A percentile compares a stretch with the other conserved stretches of the same genome.
phyloP scores from a whole-genome alignment of 2,888 invertebrate species.

The Gymnoscelis rufifasciata region DNA sequence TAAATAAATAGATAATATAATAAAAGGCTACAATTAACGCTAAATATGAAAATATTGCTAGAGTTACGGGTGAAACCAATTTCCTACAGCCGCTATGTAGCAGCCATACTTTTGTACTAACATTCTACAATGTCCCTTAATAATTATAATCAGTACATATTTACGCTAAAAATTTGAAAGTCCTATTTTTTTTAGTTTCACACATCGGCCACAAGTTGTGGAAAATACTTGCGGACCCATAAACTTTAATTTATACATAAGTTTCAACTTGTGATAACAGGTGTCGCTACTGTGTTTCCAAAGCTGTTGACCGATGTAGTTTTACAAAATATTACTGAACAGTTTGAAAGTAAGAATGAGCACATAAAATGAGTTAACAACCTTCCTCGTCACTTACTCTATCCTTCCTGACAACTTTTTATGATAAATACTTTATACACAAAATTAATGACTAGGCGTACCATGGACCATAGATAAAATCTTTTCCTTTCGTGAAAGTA shows the following conservation, averaged over 20 bases:
- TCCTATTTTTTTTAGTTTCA: slow-evolving; percentile 18
- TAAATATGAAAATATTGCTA: slow-evolving; percentile 54
- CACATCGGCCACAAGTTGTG: slow-evolving; percentile 7
- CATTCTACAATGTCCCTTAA: slow-evolving; percentile 35
- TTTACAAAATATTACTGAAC: slow-evolving; percentile 16
- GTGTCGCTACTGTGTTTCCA: background rate
- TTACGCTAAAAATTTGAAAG: slow-evolving; percentile 31
- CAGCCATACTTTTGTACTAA: slow-evolving; percentile 60
- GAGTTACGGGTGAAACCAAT: slow-evolving; percentile 54
- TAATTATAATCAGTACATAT: slow-evolving; percentile 39
- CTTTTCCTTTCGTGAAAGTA: slow-evolving; percentile 36
- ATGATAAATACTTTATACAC: slow-evolving; percentile 63
- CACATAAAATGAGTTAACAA: slow-evolving; percentile 43
- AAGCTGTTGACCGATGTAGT: slow-evolving; percentile 5
- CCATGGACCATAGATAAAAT: slow-evolving; percentile 65
- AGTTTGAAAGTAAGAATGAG: slow-evolving; percentile 36
- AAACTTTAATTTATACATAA: background rate
- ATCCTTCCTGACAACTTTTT: slow-evolving; percentile 52
- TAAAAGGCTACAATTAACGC: slow-evolving; percentile 45
- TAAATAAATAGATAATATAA: slow-evolving; percentile 56
- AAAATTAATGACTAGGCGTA: slow-evolving; percentile 74
- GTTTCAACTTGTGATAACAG: background rate
- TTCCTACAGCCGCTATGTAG: slow-evolving; percentile 44
- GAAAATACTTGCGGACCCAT: background rate
- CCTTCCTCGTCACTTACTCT: slow-evolving; percentile 40